Base-by-base conservation (phyloP, 2,888 invertebrate species). In the Aspidiotus rigidus region DNA sequence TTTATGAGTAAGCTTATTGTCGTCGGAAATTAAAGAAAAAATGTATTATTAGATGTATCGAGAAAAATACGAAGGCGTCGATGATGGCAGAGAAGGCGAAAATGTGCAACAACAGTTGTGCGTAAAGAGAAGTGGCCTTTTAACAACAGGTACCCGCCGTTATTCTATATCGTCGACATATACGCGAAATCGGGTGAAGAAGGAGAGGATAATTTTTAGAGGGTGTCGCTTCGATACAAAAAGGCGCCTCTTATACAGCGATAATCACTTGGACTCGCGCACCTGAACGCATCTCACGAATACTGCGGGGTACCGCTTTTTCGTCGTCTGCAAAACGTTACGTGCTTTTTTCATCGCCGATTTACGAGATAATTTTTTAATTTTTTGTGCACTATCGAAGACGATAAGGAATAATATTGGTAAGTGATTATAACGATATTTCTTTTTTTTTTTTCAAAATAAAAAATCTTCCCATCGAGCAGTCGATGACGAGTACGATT, bases 181-280 rank as follows among this genome's bases (percentile, higher is more conserved):
- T 28, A 28, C 28, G 28, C 28, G 28, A 63, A 63, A 54, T 15
- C 54, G 44, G 66, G 59, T 44, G 16, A 59, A 11, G 41, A 57
- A 59, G 59, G 66, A 11, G 41, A 57, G 66, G 59, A 57, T 59
- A 17, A 54, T 66, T 40, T 66, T 66, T 28, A 16, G 57, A 59
- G 66, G 66, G 66, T 66, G 66, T 66, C 42, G 42, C 57, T 66
- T 66, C 59, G 66, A 66, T 66, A 66, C 66, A 66, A 66, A 66
- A 66, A 66, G 66, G 57, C 66, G 66, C 57, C 66, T 59, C 66
- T 66, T 57, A 57, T 66, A 44, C 66, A 28, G 41, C 59, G 49
- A 66, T 66, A 66, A 66, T 66, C 66, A 66, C 66, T 66, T 59
- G 66, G 66, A 66, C 66, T 66, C 66, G 66, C 66, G 66, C 66